Conservation (phyloP, 2,888 invertebrate genomes). For the Polydrusus pterygomalis region DNA sequence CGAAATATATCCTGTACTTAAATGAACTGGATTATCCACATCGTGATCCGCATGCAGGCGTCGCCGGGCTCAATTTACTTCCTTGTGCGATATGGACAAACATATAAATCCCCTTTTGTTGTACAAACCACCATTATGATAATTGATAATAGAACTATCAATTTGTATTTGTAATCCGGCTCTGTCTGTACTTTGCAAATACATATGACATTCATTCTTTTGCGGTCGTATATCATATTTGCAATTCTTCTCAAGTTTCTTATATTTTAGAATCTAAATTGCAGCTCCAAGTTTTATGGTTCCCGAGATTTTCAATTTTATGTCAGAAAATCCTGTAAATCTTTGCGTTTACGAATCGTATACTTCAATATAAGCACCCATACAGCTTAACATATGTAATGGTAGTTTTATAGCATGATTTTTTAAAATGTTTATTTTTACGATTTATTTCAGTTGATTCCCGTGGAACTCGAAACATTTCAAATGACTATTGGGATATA, state of each 20-base stretch:
- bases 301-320: slow-evolving; percentile 36
- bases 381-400: slow-evolving; percentile 37
- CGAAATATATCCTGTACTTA: no score
- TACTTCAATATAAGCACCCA: slow-evolving; percentile 36
- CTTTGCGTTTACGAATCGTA: slow-evolving; percentile 38
- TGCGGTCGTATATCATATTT: slow-evolving; percentile 5
- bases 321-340: slow-evolving; percentile 34
- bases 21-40: no score
- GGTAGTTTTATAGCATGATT: slow-evolving; percentile 22
- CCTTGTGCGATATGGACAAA: no score
- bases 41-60: no score
- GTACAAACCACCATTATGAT: no score
- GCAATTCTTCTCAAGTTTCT: slow-evolving; percentile 11
- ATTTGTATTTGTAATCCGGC: not conserved
- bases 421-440: slow-evolving; percentile 37
- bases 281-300: slow-evolving; percentile 25
- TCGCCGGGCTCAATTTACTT: no score
- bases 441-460: slow-evolving; percentile 31
- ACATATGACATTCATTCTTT: slow-evolving; percentile 3
- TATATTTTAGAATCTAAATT: slow-evolving; percentile 12
- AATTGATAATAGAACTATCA: no score
- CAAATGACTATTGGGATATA: slow-evolving; percentile 42
- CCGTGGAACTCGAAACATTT: slow-evolving; percentile 41
- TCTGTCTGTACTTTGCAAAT: not conserved
- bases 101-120: no score